Evolutionary conservation across 2,113 vertebrate species (phyloP), one percentile per base, ranked within the genome.

Genomic region (Aegithalos caudatus): DNA sequence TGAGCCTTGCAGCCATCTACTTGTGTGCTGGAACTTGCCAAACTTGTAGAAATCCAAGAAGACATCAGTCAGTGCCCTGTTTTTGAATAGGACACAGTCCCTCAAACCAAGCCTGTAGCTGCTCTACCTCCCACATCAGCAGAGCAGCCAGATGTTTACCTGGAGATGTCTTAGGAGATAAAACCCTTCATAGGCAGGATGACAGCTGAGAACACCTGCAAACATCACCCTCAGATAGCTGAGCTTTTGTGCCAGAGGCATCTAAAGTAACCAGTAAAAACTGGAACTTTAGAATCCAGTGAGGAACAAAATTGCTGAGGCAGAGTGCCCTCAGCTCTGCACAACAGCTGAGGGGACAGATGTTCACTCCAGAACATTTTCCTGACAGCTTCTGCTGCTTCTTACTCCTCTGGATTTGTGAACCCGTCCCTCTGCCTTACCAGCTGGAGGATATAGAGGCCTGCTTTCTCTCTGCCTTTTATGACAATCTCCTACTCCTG

Each of bases 101-200:
- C 53, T 85, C 57, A 79, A 60, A 35, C n/a, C n/a, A 58, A 53
- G 38, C 38, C 67, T 31, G 42, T 42, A 31, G 40, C 66, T 82
- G 53, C 3, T 50, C 4, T 31, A 20, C n/a, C 8, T 79, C 35
- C n/a, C 15, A 5, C 0, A 0, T 1, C 22, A 47, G 70, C 74
- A 93, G 33, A 58, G 22, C 4, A 1, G 38, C 24, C n/a, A 67
- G 14, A 9, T 57, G 70, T 51, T 54, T 51, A 11, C 24, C 40
- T 76, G 54, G 79, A 71, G 35, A 3, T 31, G 31, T 11, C 16
- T 35, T 37, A 25, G 66, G 65, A 84, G 45, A 28, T 7, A 54
- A 47, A 4, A 58, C 19, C 47, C 27, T 64, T 61, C 15, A 3
- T 11, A 28, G 42, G 5, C 66, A 51, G 51, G 27, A 29, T 71